Evolutionary conservation across 2,113 vertebrate species (phyloP).

Genomic region (Cheilinus undulatus): DNA sequence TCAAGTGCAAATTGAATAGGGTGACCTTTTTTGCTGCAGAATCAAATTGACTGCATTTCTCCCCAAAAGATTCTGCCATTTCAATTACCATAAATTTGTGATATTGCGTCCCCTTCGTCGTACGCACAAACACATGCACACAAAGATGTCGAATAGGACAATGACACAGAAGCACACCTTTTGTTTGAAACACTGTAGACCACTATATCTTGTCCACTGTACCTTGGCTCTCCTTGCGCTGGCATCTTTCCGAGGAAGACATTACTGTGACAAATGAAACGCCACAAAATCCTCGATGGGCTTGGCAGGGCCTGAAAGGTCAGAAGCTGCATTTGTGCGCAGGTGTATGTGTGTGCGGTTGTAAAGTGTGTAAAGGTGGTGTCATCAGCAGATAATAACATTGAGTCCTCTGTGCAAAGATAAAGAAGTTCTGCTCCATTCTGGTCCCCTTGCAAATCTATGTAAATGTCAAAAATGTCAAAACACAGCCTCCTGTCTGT

Average conservation of each 20-base stretch:
- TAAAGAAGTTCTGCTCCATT: constrained; percentile 46
- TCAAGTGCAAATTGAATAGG: constrained; percentile 90
- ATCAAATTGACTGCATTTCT: constrained; percentile 90
- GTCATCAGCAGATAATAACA: constrained; percentile 63
- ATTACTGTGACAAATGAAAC: constrained; percentile 81
- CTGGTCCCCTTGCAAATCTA: constrained; percentile 55
- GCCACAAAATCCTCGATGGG: constrained; percentile 65
- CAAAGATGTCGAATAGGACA: constrained; percentile 27
- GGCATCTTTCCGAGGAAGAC: constrained; percentile 75
- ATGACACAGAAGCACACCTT: constrained; percentile 28
- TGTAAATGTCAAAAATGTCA: constrained; percentile 64
- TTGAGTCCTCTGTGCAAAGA: constrained; percentile 42
- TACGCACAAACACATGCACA: constrained; percentile 23
- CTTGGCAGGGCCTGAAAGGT: constrained; percentile 79
- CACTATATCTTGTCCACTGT: constrained; percentile 50
- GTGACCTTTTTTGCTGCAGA: constrained; percentile 89
- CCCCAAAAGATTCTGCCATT: constrained; percentile 85
- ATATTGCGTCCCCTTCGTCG: constrained; percentile 69
- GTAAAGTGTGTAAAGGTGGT: constrained; percentile 44
- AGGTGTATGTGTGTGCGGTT: constrained; percentile 27
- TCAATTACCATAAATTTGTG: constrained; percentile 89
- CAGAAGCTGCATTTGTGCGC: constrained; percentile 62
- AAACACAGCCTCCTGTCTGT: constrained; percentile 2
- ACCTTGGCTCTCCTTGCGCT: constrained; percentile 55
- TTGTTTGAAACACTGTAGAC: constrained; percentile 60